Base-by-base conservation (phyloP, 1,140 invertebrate species). In the Araneus ventricosus region DNA sequence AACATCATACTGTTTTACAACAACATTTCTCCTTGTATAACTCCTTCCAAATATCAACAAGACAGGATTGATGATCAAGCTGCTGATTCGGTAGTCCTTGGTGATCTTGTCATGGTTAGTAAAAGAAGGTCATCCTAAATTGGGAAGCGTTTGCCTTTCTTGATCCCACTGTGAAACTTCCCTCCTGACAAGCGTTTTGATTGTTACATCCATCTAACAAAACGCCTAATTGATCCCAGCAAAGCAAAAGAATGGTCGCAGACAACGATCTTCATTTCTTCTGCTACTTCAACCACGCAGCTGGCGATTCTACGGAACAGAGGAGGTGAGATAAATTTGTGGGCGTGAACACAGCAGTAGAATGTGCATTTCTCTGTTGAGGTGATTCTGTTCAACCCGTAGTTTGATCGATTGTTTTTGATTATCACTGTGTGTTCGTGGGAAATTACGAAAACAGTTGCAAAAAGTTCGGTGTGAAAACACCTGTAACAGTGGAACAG, bases 271-370 rank as follows among this genome's bases (percentile, higher is more conserved):
- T 75, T 75, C 30, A 75, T 75, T 34, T 37, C 45, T 75, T 27
- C n/a, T 14, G 70, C 70, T 75, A 75, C 70, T 75, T 75, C 70
- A 75, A 75, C 70, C 70, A 75, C 70, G 70, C 70, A 75, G 30
- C 70, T 75, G 30, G 67, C 17, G 67, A 4, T 30, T 37, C 27
- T 34, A 5, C 30, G 5, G 67, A 20, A 75, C 14, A 22, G 2
- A 75, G 30, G 70, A 75, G 70, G 70, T 22, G 30, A 75, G 70
- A 75, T 75, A 75, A 75, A 75, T 30, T 75, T 75, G 70, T 75
- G 70, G 70, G 70, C 70, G 70, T 30, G 34, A 34, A 75, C 34
- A 7, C 63, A 17, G n/a, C 59, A 17, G 70, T 37, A 34, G 70
- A 75, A 75, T 37, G 34, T 75, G 14, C 37, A 30, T 30, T 34